Base-by-base conservation (phyloP, 2,888 invertebrate species). In the Ceramica pisi region DNA sequence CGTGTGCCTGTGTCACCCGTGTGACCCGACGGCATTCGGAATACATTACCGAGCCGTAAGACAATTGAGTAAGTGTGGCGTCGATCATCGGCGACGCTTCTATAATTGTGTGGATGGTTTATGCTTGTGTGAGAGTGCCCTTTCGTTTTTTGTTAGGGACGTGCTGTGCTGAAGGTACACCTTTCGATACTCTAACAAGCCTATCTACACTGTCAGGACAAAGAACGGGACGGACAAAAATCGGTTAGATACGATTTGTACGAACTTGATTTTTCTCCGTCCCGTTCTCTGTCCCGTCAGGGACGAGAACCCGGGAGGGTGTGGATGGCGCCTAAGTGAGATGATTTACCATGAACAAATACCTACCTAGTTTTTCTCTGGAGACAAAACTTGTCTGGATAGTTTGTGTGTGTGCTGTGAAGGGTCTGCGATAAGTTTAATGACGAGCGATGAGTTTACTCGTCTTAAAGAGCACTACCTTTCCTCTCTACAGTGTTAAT, bases 21-120 rank as follows among this genome's bases (percentile, higher is more conserved):
- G 82, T 93, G 94, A 95, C 94, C 95, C 89, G 87, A 71, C 85
- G 90, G 81, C 89, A 86, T 87, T 88, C 78, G 66, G 95, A 93
- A 95, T 95, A 95, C 84, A 94, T 95, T 95, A 94, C 83, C 75
- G 76, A 74, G 67, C 75, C 68, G 75, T 80, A 86, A 87, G 80
- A 92, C 92, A 90, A 90, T 92, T 88, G 92, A 88, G 85, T 85
- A 84, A 87, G 83, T 79, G 80, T 76, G 80, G 76, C 86, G 86
- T 89, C 85, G 85, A 80, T 80, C 80, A 83, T 67, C 82, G 77
- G 67, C 48, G 74, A 70, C 69, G 55, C 66, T 75, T 78, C 80
- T 84, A 77, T 83, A 79, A 82, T 79, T 78, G 67, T 69, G 63
- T 77, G 64, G 44, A 55, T 62, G 53, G 66, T 81, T 83, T 78